Conservation (phyloP, 2,797 vertebrate genomes). For the Propithecus deckenii region DNA sequence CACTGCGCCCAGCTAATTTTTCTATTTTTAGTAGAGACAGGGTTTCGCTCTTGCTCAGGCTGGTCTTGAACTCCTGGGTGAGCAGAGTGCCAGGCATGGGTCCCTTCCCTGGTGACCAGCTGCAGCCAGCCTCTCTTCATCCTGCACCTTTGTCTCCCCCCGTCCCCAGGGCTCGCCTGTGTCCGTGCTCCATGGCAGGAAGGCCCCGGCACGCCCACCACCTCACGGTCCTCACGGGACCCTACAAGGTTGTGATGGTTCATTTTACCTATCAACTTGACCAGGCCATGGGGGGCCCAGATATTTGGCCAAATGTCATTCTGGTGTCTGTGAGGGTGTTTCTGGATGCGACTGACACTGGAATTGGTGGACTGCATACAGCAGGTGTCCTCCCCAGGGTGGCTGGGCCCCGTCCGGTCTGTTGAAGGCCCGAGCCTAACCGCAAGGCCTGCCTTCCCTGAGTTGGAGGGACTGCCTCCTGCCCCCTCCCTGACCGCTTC, state of each 20-base stretch:
- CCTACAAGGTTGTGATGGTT: neutral
- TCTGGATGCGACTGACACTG: neutral
- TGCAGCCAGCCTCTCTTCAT: neutral
- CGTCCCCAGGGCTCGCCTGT: too few relatives aligned
- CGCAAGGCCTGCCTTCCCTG: neutral
- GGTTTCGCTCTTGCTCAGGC: too few relatives aligned
- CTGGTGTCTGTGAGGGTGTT: accelerated
- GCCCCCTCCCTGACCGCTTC: neutral
- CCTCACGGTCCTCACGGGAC: accelerated
- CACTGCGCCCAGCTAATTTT: too few relatives aligned
- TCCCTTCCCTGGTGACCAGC: accelerated
- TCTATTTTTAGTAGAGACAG: too few relatives aligned
- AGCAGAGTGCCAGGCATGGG: neutral
- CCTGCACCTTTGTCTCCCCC: neutral
- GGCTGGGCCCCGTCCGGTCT: too few relatives aligned
- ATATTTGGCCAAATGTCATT: accelerated
- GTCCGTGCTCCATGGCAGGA: accelerated
- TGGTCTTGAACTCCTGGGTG: neutral
- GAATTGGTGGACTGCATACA: too few relatives aligned
- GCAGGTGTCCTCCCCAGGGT: too few relatives aligned
- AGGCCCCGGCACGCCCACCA: accelerated
- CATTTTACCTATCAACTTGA: too few relatives aligned
- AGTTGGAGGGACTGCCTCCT: too few relatives aligned
- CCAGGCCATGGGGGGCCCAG: too few relatives aligned
- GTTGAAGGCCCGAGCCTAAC: accelerated